Conservation (phyloP, 2,113 vertebrate species). For the Nerophis lumbriciformis region DNA sequence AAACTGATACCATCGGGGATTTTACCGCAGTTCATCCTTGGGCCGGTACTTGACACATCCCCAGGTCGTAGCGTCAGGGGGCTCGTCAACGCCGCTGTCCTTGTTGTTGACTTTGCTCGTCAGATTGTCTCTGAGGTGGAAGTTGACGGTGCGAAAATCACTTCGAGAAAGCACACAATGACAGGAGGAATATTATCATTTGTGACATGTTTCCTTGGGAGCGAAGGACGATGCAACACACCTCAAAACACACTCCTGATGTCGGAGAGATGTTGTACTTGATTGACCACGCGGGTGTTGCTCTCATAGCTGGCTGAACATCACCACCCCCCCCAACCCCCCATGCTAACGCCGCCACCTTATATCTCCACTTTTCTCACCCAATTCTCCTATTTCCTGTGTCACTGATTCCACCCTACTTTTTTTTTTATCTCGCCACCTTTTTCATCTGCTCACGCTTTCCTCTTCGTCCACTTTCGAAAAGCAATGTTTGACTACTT, state of each 20-base stretch:
- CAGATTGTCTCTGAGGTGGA: background rate
- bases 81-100: too few relatives aligned
- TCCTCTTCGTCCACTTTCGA: too few relatives aligned
- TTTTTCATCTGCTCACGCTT: background rate
- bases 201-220: slow-evolving; percentile 32
- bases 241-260: slow-evolving; percentile 44
- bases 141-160: background rate
- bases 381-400: slow-evolving; percentile 48
- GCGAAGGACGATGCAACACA: slow-evolving; percentile 9
- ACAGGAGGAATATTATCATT: background rate
- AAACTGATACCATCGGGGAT: too few relatives aligned
- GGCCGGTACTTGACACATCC: too few relatives aligned
- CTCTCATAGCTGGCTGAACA: slow-evolving; percentile 30
- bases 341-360: background rate
- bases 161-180: background rate
- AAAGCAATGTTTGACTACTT: background rate
- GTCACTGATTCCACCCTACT: slow-evolving; percentile 33
- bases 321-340: background rate
- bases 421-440: background rate
- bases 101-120: too few relatives aligned
- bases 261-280: slow-evolving; percentile 48
- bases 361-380: slow-evolving; percentile 17
- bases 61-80: too few relatives aligned
- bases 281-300: slow-evolving; percentile 36
- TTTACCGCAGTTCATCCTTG: too few relatives aligned